These are phyloP conservation scores for Apamea crenata DNA, from an alignment of 2,888 invertebrate genomes.

Conservation along the genomic window DNA sequence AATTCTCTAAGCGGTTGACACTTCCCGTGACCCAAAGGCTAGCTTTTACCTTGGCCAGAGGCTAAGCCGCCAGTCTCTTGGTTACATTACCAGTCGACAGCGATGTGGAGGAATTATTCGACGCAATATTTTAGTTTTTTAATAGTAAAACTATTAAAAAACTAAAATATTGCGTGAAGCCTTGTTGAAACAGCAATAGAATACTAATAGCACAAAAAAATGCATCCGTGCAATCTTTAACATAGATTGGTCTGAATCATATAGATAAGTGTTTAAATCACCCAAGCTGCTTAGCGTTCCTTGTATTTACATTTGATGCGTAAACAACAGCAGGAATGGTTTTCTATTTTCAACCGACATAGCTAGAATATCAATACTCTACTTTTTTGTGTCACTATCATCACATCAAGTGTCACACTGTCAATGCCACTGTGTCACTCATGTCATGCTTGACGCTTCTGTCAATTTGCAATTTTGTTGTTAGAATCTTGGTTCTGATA, in stretches of 20 bases:
- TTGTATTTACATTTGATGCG: neutral
- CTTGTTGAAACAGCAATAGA: neutral
- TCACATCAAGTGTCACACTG: slow-evolving; percentile 1
- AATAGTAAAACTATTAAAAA: too few relatives aligned
- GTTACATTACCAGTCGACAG: too few relatives aligned
- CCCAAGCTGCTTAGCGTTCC: neutral
- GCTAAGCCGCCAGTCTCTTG: too few relatives aligned
- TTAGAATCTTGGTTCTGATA: neutral
- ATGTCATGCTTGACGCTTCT: neutral
- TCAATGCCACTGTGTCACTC: neutral
- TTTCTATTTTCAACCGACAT: neutral
- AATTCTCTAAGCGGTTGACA: too few relatives aligned
- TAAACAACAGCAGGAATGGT: neutral
- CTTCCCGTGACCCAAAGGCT: too few relatives aligned
- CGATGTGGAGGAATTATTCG: too few relatives aligned
- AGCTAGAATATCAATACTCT: neutral
- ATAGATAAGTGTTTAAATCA: neutral
- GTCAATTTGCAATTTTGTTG: neutral
- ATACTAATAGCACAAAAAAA: neutral
- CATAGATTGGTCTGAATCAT: neutral
- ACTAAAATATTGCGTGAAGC: too few relatives aligned
- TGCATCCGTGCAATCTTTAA: neutral
- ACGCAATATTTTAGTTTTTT: too few relatives aligned
- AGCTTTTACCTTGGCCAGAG: too few relatives aligned
- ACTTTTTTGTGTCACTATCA: neutral